phyloP scores from a whole-genome alignment of 2,797 vertebrate species.

The Amazona ochrocephala region DNA sequence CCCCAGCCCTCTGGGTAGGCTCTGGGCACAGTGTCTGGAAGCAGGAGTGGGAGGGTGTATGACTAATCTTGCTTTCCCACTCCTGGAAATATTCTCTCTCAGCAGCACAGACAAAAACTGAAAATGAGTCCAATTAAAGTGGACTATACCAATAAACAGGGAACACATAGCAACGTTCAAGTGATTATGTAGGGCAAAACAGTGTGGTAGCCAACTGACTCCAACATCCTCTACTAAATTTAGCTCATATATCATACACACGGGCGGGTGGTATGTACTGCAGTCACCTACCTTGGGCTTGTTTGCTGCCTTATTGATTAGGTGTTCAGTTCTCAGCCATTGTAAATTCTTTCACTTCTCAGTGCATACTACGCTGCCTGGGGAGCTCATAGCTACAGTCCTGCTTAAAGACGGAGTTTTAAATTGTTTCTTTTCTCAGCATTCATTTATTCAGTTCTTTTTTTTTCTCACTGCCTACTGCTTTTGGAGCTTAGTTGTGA shows the following conservation, averaged over 20 bases:
- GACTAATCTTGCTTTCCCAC: neutral
- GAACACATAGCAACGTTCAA: neutral
- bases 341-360: constrained; percentile 16
- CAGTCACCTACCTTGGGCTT: neutral
- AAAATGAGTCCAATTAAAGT: constrained; percentile 20
- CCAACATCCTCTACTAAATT: constrained; percentile 6
- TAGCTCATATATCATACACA: neutral
- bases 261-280: neutral
- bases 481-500: constrained; percentile 25
- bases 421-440: constrained; percentile 5
- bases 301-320: constrained; percentile 33
- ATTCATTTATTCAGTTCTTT: constrained; percentile 29
- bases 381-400: constrained; percentile 5
- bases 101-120: neutral
- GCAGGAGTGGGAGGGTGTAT: neutral
- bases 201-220: neutral
- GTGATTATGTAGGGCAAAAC: neutral
- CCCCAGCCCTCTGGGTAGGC: neutral
- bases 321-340: neutral
- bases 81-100: constrained; percentile 1
- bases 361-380: neutral
- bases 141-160: neutral
- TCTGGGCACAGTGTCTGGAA: neutral
- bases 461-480: constrained; percentile 10
- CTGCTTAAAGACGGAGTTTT: neutral